Percentiles rank a stretch among this genome's conserved stretches.
These are phyloP conservation scores for Conops quadrifasciatus DNA, from an alignment of 2,888 invertebrate species.

Conservation along the genomic window DNA sequence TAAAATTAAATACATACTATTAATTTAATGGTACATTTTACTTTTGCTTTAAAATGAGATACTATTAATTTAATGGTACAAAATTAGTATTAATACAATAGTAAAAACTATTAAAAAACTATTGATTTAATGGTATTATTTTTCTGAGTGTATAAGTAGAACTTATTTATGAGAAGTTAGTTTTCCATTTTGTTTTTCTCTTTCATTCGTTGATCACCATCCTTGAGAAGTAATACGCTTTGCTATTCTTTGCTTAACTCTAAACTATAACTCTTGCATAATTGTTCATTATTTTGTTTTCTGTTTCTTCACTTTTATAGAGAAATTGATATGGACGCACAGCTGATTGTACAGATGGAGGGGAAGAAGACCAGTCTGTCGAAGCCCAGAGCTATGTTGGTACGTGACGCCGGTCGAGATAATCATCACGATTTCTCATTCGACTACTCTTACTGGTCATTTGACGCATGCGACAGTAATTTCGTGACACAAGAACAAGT, in stretches of 20 bases:
- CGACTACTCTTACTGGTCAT: slow-evolving; percentile 91
- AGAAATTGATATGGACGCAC: slow-evolving; percentile 84
- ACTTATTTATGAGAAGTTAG: neutral
- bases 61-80: too few species aligned
- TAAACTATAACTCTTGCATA: slow-evolving; percentile 11
- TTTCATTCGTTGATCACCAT: neutral
- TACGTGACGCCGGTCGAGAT: slow-evolving; percentile 66
- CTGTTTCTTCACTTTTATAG: slow-evolving; percentile 65
- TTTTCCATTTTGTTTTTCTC: neutral
- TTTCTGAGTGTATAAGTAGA: too few species aligned
- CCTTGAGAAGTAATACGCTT: neutral
- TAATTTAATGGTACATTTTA: too few species aligned
- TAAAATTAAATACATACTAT: too few species aligned
- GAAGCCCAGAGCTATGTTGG: slow-evolving; percentile 70
- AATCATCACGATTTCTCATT: slow-evolving; percentile 87
- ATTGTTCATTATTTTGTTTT: slow-evolving; percentile 14
- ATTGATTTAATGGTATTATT: too few species aligned
- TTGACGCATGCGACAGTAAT: slow-evolving; percentile 73
- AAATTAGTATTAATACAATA: too few species aligned
- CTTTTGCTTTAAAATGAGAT: too few species aligned
- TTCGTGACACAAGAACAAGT: slow-evolving; percentile 86
- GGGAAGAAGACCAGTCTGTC: slow-evolving; percentile 81
- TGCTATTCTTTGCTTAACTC: slow-evolving; percentile 20
- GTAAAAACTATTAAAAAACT: too few species aligned
- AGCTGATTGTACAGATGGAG: slow-evolving; percentile 86